A percentile compares a stretch with the other conserved stretches of the same genome.
These are phyloP conservation scores for Dioctria rufipes DNA, from an alignment of 2,888 invertebrate genomes.

Conservation along the genomic window DNA sequence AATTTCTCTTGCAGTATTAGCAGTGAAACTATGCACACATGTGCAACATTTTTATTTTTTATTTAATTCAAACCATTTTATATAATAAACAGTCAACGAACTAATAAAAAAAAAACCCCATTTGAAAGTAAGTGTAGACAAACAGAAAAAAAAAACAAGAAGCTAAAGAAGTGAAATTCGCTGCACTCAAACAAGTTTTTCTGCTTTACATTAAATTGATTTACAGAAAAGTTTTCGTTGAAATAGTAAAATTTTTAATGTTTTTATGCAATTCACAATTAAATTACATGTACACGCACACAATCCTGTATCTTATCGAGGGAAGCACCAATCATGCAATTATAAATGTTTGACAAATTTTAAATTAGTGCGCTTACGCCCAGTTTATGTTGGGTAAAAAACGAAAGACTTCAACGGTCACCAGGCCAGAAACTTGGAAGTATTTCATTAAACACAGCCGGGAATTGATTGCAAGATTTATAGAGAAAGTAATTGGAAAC, in stretches of 20 bases:
- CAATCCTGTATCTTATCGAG: no score
- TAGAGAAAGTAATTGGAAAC: slow-evolving; percentile 7
- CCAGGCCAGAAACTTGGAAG: not conserved
- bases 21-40: not conserved
- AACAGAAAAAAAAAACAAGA: not conserved
- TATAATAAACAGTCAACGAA: slow-evolving; percentile 1
- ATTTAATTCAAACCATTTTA: not conserved
- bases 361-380: not conserved
- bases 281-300: no score
- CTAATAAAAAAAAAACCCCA: not conserved
- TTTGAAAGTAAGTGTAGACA: not conserved
- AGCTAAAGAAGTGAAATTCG: not conserved
- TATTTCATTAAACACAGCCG: not conserved
- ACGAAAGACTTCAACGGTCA: slow-evolving; percentile 3
- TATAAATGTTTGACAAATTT: not conserved
- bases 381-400: not conserved
- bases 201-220: not conserved
- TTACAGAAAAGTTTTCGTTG: not conserved
- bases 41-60: not conserved
- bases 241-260: not conserved
- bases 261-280: no score
- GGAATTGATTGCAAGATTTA: not conserved
- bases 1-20: not conserved
- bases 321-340: not conserved
- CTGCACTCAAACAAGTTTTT: not conserved